These are phyloP conservation scores for Felis catus DNA, from an alignment of 2,113 vertebrate species.

Conservation along the genomic window F.catus_Fca126_mat1.0 CM031417.1:12088501-12089000, in stretches of 20 bases:
- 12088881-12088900: no score
- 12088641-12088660: neutral
- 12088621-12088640: neutral
- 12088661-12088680: no score
- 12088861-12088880: no score
- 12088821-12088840: accelerated
- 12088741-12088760: neutral
- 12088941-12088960: neutral
- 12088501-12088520: neutral
- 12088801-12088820: neutral
- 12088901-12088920: neutral
- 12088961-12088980: neutral
- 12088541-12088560: neutral
- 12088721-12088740: neutral
- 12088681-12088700: neutral
- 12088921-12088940: neutral
- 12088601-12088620: neutral
- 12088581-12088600: neutral
- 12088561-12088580: neutral
- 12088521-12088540: neutral
- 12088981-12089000: neutral
- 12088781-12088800: neutral
- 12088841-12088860: neutral
- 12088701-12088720: no score
- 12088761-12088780: neutral